These are phyloP conservation scores for Drosophila erecta DNA, from an alignment of 1,140 invertebrate genomes.

Conservation along the genomic window DNA sequence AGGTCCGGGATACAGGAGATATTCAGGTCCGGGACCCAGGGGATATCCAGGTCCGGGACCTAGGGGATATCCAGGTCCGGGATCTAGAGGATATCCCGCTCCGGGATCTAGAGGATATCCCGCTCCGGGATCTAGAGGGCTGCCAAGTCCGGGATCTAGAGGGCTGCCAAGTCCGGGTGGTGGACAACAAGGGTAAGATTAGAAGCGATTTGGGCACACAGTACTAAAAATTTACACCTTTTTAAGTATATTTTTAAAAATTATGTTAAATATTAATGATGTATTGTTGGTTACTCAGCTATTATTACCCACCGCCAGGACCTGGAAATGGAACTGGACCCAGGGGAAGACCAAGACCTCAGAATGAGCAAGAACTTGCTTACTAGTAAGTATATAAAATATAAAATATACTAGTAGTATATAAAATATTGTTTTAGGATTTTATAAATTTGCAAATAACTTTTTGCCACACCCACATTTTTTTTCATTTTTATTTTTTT, in stretches of 20 bases:
- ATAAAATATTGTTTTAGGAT: no score
- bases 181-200: neutral
- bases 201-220: no score
- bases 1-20: no score
- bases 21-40: conserved; percentile 1
- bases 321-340: conserved; percentile 2
- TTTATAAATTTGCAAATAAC: no score
- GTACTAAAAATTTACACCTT: neutral
- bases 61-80: neutral
- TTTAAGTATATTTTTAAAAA: neutral
- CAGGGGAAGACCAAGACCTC: neutral
- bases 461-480: no score
- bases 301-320: conserved; percentile 5
- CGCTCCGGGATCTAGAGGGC: neutral
- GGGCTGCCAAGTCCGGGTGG: neutral
- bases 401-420: no score
- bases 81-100: neutral
- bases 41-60: neutral
- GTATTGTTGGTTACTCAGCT: neutral
- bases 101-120: neutral
- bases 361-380: neutral
- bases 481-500: no score
- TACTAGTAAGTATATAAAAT: conserved; percentile 6
- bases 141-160: neutral
- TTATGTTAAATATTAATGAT: no score